These are phyloP conservation scores for Bufo gargarizans DNA, from an alignment of 2,113 vertebrate genomes.

Conservation along the genomic window DNA sequence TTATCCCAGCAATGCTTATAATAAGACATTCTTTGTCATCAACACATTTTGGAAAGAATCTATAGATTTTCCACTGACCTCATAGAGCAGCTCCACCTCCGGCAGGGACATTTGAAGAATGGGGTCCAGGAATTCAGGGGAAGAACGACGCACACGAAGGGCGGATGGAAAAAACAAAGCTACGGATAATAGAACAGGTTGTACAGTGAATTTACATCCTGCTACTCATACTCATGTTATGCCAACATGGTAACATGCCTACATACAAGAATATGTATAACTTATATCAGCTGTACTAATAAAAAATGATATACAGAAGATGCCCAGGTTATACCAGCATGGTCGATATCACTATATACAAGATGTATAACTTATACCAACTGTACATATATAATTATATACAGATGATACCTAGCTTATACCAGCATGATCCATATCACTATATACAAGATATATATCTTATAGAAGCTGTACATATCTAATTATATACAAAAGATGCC, in stretches of 20 bases:
- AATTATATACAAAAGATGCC: background rate
- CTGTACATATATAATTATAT: background rate
- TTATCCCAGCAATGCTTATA: background rate
- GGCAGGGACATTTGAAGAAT: slow-evolving; percentile 82
- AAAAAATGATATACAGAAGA: background rate
- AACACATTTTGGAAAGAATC: background rate
- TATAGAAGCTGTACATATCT: background rate
- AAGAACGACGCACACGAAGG: slow-evolving; percentile 78
- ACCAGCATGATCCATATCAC: background rate
- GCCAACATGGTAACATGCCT: background rate
- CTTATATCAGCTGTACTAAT: background rate
- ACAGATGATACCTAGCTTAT: background rate
- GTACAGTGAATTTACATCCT: background rate
- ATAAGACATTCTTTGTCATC: background rate
- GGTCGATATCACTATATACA: background rate
- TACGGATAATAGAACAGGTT: slow-evolving; percentile 63
- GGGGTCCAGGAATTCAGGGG: slow-evolving; percentile 75
- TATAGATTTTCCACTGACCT: slow-evolving; percentile 68
- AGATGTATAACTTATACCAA: background rate
- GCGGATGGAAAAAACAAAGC: slow-evolving; percentile 83
- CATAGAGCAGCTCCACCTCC: slow-evolving; percentile 87
- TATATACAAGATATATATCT: background rate
- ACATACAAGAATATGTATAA: background rate
- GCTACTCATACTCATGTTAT: background rate
- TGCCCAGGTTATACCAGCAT: background rate